Evolutionary conservation across 2,888 invertebrate species (phyloP), one percentile per base, ranked within the genome.

Genomic region (Synergus umbraculus): DNA sequence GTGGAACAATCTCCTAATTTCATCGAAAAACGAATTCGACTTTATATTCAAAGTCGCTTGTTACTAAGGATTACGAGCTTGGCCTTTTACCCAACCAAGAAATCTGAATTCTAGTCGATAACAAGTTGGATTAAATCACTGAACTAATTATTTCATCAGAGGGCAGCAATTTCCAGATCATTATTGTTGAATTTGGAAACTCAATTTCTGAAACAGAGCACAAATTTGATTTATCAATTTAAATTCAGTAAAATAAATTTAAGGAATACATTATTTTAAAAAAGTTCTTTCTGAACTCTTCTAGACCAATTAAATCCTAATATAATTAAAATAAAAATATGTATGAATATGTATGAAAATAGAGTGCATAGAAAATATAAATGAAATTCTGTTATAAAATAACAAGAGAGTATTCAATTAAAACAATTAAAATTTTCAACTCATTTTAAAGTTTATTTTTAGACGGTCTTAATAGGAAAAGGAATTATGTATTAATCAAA

Each of bases 21-120:
- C 13, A 49, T 46, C 22, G 44, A 18, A 29, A 13, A 67, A 29
- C 29, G 49, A 15, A 49, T 69, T 69, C 69, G 29, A 69, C 49
- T 49, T 46, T 29, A 49, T 67, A 67, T 69, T 69, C 69, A 69
- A 69, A 69, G 69, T 29, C 49, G 22, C 69, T 69, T 69, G 69
- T 69, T 69, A 67, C 18, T 22, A 29, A 22, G 29, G 46, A 49
- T 69, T 69, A 66, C 43, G 18, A 60, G 66, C 41, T 43, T 69
- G 37, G 49, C 49, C 69, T 49, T 29, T 49, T 69, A 43, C 44
- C 49, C 49, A 49, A 29, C 12, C 69, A 69, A 67, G 49, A 69
- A 69, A 69, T 69, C 22, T 46, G 13, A 49, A 69, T 69, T 49
- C 9, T 49, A 69, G 22, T 44, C 46, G 69, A 49, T 49, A 69